phyloP scores from a whole-genome alignment of 1,140 invertebrate genomes.

The Rhagoletis zephyria region DNA sequence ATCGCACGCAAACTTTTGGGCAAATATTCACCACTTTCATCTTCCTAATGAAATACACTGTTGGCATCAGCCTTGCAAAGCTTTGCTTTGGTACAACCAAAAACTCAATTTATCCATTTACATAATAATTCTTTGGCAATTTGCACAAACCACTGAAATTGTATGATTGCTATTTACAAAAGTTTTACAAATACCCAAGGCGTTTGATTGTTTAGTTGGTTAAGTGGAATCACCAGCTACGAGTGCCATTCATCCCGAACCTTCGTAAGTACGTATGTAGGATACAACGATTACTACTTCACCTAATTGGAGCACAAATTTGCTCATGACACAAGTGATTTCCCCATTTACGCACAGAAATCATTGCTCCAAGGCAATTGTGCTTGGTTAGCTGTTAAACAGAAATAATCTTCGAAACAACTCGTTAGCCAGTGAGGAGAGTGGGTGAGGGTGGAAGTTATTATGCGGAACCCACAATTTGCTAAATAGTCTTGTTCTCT shows the following conservation, averaged over 20 bases:
- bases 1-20: not conserved
- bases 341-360: slow-evolving; percentile 21
- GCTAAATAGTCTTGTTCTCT: not conserved
- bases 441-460: not conserved
- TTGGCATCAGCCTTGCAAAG: not conserved
- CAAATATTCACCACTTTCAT: not conserved
- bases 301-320: slow-evolving; percentile 24
- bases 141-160: not conserved
- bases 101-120: not conserved
- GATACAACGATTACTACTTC: not conserved
- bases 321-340: slow-evolving; percentile 29
- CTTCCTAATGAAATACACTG: not conserved
- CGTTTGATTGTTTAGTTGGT: no score
- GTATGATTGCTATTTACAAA: not conserved
- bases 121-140: slow-evolving; percentile 8
- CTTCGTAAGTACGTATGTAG: not conserved
- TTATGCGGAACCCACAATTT: not conserved
- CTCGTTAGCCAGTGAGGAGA: not conserved
- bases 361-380: not conserved
- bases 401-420: not conserved
- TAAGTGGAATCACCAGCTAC: no score
- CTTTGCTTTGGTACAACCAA: not conserved
- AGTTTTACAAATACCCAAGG: no score
- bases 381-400: not conserved
- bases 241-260: not conserved